Evolutionary conservation across 2,888 invertebrate species (phyloP).

Genomic region (Hesperia comma): DNA sequence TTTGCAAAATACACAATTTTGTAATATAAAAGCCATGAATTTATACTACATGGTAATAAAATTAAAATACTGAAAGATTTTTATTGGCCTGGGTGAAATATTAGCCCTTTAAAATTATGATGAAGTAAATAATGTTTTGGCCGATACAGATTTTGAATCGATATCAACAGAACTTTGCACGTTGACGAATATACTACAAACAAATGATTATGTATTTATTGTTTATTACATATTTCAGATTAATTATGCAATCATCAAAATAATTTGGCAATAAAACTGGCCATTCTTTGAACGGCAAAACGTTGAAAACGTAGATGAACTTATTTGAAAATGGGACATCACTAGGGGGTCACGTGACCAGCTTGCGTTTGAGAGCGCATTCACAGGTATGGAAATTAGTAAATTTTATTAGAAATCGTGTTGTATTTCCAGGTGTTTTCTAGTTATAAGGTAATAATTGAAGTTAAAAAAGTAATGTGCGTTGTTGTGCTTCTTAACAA

Average conservation of each 20-base stretch:
- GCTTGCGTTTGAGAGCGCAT: slow-evolving; percentile 88
- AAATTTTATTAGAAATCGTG: slow-evolving; percentile 76
- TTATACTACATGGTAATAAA: too few species aligned
- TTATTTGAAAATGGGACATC: slow-evolving; percentile 55
- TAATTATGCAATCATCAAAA: slow-evolving; percentile 40
- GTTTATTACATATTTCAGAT: slow-evolving; percentile 9
- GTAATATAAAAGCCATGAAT: too few species aligned
- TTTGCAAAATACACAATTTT: too few species aligned
- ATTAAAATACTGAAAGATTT: too few species aligned
- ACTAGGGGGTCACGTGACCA: slow-evolving; percentile 86
- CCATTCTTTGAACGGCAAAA: slow-evolving; percentile 47
- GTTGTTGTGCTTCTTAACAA: slow-evolving; percentile 63
- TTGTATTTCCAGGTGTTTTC: slow-evolving; percentile 64
- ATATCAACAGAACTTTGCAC: background rate
- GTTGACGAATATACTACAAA: background rate
- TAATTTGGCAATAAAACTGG: slow-evolving; percentile 52
- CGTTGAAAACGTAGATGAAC: slow-evolving; percentile 43
- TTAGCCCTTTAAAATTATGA: too few species aligned
- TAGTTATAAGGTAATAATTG: slow-evolving; percentile 73
- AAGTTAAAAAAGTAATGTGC: slow-evolving; percentile 57
- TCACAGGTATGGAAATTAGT: slow-evolving; percentile 86
- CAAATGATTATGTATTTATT: too few species aligned
- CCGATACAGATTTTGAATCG: background rate
- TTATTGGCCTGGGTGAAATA: too few species aligned
- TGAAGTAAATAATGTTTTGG: too few species aligned